Base-by-base conservation (phyloP, 2,113 vertebrate species). In the Petaurus breviceps region DNA sequence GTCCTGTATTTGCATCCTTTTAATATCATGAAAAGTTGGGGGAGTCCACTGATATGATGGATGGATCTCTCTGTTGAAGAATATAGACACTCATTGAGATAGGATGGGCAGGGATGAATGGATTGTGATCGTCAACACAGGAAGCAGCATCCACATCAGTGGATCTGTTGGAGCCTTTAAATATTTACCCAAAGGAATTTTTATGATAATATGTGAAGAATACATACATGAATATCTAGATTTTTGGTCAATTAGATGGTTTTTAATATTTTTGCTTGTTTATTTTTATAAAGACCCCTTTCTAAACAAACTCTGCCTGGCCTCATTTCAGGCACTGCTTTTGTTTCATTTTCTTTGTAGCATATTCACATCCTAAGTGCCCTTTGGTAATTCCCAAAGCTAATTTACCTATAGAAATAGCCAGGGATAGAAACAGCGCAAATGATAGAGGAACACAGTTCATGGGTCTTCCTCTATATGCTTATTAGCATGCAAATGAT, bases 321-420 rank as follows among this genome's bases (percentile, higher is more conserved):
- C 10, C 47, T 51, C 49, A 16, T 90, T 90, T 51, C 90, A 90
- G 90, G 90, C 10, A 31, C 47, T 90, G 10, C 49, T 90, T 90
- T 28, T 90, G 10, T 90, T 90, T 49, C 90, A 90, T 50, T 50
- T 90, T 90, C 47, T 90, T 50, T 90, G 89, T 47, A 47, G 25
- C 47, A 90, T 49, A 90, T 90, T 47, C 89, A 49, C 49, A 90
- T 90, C 10, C 89, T 90, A 90, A 50, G 50, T 90, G 10, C 12
- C 3, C 26, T n/a, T 90, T 47, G 89, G 26, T 90, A 90, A 47
- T 90, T 50, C 47, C 89, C 89, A 50, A 50, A 90, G 47, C 89
- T 90, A 50, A 90, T 90, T 90, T 49, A 90, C 26, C 89, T 26
- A 90, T 90, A 90, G 89, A 90, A 90, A 90, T 90, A 90, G 49